Percentiles rank a stretch among this genome's conserved stretches.
These are phyloP conservation scores for Aromia moschata DNA, from an alignment of 2,888 invertebrate genomes.

Conservation along the genomic window DNA sequence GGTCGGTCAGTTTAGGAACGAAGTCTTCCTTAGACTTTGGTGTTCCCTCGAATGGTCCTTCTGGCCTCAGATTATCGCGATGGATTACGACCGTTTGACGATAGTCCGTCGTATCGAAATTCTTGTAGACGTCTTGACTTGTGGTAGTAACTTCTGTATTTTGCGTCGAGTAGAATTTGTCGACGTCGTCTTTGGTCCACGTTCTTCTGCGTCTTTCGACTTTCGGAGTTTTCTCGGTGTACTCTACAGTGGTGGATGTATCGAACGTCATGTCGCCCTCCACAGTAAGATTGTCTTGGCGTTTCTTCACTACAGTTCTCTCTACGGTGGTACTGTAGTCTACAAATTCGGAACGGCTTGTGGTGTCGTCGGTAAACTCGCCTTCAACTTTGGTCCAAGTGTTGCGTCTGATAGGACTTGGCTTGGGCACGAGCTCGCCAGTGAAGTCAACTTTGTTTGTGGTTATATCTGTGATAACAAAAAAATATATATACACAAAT, in stretches of 20 bases:
- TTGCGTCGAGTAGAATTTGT: slow-evolving; percentile 73
- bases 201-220: slow-evolving; percentile 72
- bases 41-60: slow-evolving; percentile 65
- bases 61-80: slow-evolving; percentile 65
- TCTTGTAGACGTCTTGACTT: slow-evolving; percentile 73
- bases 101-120: slow-evolving; percentile 69
- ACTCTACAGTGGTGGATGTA: slow-evolving; percentile 72
- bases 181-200: slow-evolving; percentile 78
- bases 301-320: slow-evolving; percentile 68
- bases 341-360: slow-evolving; percentile 72
- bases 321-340: slow-evolving; percentile 70
- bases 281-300: slow-evolving; percentile 73
- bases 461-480: slow-evolving; percentile 70
- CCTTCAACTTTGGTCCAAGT: slow-evolving; percentile 83
- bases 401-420: slow-evolving; percentile 74
- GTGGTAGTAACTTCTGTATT: slow-evolving; percentile 70
- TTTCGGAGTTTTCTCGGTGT: slow-evolving; percentile 67
- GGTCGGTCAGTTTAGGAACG: slow-evolving; percentile 57
- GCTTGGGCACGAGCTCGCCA: slow-evolving; percentile 72
- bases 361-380: slow-evolving; percentile 76
- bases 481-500: neutral
- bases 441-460: slow-evolving; percentile 76
- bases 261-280: slow-evolving; percentile 76
- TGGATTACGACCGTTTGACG: slow-evolving; percentile 60
- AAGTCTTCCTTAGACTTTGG: slow-evolving; percentile 63